These are phyloP conservation scores for Augochlorella aurata DNA, from an alignment of 2,888 invertebrate species.

Conservation along the genomic window DNA sequence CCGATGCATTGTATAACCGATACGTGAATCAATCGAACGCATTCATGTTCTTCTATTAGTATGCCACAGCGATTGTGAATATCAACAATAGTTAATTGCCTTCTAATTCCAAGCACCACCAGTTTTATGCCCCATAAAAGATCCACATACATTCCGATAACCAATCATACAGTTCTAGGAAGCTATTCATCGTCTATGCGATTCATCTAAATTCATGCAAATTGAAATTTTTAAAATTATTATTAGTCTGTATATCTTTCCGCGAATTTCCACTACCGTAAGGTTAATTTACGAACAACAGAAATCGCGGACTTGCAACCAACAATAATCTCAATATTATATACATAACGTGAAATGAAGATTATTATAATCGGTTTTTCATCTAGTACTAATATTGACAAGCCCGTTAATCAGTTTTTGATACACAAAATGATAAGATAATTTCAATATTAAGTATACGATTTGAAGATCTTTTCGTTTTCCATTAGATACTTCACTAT, in stretches of 20 bases:
- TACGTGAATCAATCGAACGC: constrained; percentile 23
- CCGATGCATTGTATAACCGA: constrained; percentile 9
- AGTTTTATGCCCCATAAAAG: not conserved
- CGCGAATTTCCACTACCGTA: no score
- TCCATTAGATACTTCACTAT: no score
- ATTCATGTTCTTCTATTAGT: not conserved
- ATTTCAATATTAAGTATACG: no score
- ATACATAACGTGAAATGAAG: no score
- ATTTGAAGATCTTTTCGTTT: no score
- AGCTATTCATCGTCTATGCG: not conserved
- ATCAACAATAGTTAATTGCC: constrained; percentile 2
- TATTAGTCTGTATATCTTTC: not conserved
- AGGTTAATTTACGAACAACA: no score
- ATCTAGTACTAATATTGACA: no score
- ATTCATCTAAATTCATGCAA: not conserved
- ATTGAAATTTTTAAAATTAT: not conserved
- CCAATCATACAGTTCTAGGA: not conserved
- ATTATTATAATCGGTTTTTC: no score
- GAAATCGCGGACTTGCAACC: no score
- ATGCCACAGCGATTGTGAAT: not conserved
- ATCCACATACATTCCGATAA: not conserved
- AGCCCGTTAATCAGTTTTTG: no score
- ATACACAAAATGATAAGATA: no score
- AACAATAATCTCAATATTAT: no score
- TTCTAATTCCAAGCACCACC: not conserved